phyloP scores from a whole-genome alignment of 2,797 vertebrate species.

The Carduelis carduelis region DNA sequence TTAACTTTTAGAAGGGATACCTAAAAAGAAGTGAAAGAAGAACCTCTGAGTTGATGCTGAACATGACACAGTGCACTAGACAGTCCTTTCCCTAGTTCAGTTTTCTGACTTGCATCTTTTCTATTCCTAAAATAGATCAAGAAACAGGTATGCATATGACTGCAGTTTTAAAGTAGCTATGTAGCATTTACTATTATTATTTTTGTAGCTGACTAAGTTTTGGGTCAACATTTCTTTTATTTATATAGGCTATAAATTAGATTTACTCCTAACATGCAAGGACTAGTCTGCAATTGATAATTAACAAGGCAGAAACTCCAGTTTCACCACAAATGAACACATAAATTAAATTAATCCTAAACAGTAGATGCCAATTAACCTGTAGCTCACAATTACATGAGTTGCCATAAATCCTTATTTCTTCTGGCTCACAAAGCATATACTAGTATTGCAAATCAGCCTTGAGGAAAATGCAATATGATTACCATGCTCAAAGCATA shows the following conservation, averaged over 20 bases:
- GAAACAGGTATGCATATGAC: not conserved
- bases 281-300: not conserved
- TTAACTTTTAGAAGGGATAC: not conserved
- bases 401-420: not conserved
- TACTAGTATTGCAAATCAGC: not conserved
- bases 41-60: not conserved
- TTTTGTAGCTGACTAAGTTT: not conserved
- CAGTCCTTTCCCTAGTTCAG: not conserved
- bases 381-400: not conserved
- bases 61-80: not conserved
- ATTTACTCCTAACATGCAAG: not conserved
- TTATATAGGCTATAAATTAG: not conserved
- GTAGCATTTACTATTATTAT: not conserved
- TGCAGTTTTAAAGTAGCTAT: not conserved
- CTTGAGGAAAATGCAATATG: not conserved
- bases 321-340: not conserved
- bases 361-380: not conserved
- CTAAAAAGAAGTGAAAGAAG: not conserved
- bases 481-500: not conserved
- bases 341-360: not conserved
- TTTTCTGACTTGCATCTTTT: not conserved
- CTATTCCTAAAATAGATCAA: not conserved
- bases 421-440: not conserved
- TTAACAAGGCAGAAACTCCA: not conserved
- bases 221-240: not conserved